Evolutionary conservation across 2,113 vertebrate genomes (phyloP).

Genomic region (Ochotona princeps): DNA sequence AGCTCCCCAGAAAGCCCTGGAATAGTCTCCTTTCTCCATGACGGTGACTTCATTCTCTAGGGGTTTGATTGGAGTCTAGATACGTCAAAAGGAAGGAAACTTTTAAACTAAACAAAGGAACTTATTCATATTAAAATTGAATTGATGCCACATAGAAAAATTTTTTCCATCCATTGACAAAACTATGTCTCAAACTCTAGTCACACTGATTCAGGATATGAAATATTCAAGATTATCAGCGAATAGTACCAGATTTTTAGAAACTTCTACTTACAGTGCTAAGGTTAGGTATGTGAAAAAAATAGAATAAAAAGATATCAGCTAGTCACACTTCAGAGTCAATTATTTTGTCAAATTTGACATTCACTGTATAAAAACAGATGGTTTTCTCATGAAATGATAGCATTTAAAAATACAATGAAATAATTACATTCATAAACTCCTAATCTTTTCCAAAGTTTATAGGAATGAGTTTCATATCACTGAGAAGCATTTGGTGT

Average conservation of each 20-base stretch:
- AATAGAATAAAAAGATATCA: background rate
- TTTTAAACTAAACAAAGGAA: background rate
- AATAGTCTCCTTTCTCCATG: background rate
- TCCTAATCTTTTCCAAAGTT: background rate
- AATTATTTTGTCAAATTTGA: background rate
- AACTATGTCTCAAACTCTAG: background rate
- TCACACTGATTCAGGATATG: background rate
- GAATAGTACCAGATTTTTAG: background rate
- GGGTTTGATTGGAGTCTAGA: background rate
- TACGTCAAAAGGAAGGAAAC: background rate
- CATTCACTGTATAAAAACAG: background rate
- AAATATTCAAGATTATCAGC: background rate
- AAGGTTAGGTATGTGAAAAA: background rate
- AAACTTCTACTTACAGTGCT: background rate
- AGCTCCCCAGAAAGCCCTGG: background rate
- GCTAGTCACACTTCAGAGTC: background rate
- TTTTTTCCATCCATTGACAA: background rate
- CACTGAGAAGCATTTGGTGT: background rate
- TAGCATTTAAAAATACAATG: background rate
- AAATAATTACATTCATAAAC: background rate
- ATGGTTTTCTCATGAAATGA: background rate
- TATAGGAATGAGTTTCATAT: background rate
- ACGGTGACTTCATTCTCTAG: background rate
- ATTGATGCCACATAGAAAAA: background rate
- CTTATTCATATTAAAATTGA: background rate